A percentile compares a stretch with the other conserved stretches of the same genome.
Conservation (phyloP, 2,113 vertebrate species). For the Ahaetulla prasina region DNA sequence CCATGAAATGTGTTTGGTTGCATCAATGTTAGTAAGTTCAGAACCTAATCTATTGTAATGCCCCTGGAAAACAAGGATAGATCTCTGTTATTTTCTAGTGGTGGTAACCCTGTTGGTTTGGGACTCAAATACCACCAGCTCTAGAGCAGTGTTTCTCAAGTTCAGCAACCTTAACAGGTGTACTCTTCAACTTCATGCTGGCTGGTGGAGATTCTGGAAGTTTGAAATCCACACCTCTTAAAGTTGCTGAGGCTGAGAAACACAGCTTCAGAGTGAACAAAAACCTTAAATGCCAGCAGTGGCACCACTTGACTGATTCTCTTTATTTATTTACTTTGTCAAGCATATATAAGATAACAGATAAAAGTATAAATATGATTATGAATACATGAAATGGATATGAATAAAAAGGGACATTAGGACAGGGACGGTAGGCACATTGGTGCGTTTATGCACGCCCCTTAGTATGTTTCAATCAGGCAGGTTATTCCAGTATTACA, state of each 20-base stretch:
- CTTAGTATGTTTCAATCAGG: neutral
- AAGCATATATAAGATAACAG: no score
- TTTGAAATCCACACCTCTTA: neutral
- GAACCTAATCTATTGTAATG: neutral
- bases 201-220: neutral
- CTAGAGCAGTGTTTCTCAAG: neutral
- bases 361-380: no score
- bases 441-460: no score
- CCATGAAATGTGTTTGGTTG: neutral
- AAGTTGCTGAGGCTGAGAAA: neutral
- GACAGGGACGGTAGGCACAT: no score
- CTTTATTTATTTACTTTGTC: no score
- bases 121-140: neutral
- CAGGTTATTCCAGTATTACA: neutral
- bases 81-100: neutral
- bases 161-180: neutral
- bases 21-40: neutral
- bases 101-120: neutral
- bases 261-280: neutral
- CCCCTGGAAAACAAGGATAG: neutral
- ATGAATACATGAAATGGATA: no score
- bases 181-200: neutral
- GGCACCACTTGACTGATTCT: neutral
- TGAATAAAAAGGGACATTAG: no score
- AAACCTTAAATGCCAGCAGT: neutral